These are phyloP conservation scores for Lepidocyrtinus sp. DNA, from an alignment of 2,888 invertebrate genomes.

Conservation along the genomic window DNA sequence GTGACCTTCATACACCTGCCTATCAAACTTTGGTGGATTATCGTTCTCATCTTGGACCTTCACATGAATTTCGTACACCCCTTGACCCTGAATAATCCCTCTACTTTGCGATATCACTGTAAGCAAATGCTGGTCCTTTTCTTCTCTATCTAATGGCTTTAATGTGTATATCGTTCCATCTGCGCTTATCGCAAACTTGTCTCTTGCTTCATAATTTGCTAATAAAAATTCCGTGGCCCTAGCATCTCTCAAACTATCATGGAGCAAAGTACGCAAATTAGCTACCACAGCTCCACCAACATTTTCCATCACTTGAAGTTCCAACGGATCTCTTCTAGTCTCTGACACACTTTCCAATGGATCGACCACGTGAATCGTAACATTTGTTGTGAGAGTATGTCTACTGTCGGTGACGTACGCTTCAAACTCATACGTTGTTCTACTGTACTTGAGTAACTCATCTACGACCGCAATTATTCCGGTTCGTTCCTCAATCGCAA, in stretches of 20 bases:
- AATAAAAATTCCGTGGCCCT: conserved; percentile 78
- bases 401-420: conserved; percentile 82
- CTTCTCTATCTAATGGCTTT: conserved; percentile 84
- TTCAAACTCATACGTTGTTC: conserved; percentile 84
- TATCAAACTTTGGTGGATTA: conserved; percentile 83
- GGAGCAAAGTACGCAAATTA: conserved; percentile 62
- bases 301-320: conserved; percentile 71
- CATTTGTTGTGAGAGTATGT: conserved; percentile 83
- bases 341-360: conserved; percentile 82
- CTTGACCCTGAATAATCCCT: conserved; percentile 79
- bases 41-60: conserved; percentile 90
- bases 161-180: conserved; percentile 87
- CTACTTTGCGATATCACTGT: conserved; percentile 86
- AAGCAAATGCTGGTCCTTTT: conserved; percentile 78
- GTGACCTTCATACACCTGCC: conserved; percentile 81
- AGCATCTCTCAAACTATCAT: conserved; percentile 47
- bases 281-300: conserved; percentile 67
- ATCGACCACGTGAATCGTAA: conserved; percentile 87
- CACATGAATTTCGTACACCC: conserved; percentile 84
- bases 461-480: conserved; percentile 90
- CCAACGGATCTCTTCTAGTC: conserved; percentile 82
- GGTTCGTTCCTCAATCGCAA: conserved; percentile 89
- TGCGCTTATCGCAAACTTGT: conserved; percentile 83
- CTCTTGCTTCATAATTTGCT: conserved; percentile 86
- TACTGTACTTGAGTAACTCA: conserved; percentile 80